Conservation (phyloP, 2,797 vertebrate genomes). For the Clarias laeviceps region DNA sequence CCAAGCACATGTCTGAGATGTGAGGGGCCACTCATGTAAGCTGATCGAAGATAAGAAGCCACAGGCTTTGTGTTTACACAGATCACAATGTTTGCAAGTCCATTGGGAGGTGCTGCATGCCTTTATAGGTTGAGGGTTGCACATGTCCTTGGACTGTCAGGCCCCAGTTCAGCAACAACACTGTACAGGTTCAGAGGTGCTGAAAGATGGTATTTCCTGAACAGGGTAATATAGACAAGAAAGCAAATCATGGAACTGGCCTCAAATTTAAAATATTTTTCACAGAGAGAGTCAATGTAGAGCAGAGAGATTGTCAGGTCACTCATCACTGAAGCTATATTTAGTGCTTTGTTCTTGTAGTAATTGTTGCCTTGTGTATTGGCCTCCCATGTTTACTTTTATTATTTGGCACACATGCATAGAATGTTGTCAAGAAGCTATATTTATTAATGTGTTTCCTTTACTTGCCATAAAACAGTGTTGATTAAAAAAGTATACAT, state of each 20-base stretch:
- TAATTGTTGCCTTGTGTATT: constrained; percentile 29
- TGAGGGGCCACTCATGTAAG: background rate
- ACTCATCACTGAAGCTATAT: constrained; percentile 37
- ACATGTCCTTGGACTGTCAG: constrained; percentile 27
- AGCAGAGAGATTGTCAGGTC: constrained; percentile 23
- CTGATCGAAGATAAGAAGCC: constrained; percentile 56
- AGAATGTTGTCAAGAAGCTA: background rate
- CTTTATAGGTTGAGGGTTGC: constrained; percentile 65
- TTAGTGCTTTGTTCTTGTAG: constrained; percentile 17
- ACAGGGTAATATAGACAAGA: background rate
- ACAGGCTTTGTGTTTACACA: constrained; percentile 66
- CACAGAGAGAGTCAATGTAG: constrained; percentile 7
- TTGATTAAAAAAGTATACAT: background rate
- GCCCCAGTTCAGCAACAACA: constrained; percentile 66
- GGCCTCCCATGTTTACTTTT: constrained; percentile 1
- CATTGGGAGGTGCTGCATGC: constrained; percentile 71
- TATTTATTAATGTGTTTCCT: constrained; percentile 8
- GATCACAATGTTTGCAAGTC: constrained; percentile 70
- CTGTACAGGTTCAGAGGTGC: constrained; percentile 57
- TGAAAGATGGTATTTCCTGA: constrained; percentile 44
- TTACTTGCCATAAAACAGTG: background rate
- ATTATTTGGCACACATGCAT: constrained; percentile 17
- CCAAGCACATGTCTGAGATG: background rate
- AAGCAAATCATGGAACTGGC: background rate
- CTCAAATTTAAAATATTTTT: constrained; percentile 54